phyloP scores from a whole-genome alignment of 2,113 vertebrate species.

The human region GRCh38 chr2:74583001-74583500 shows the following conservation, averaged over 20 bases:
- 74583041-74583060: too few species aligned
- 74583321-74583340: background rate
- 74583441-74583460: background rate
- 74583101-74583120: constrained; percentile 33
- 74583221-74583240: constrained; percentile 23
- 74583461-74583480: background rate
- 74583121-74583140: background rate
- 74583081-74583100: too few species aligned
- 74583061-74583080: too few species aligned
- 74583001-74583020: too few species aligned
- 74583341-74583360: background rate
- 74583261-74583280: background rate
- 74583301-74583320: background rate
- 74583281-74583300: background rate
- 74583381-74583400: background rate
- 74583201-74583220: constrained; percentile 24
- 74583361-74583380: background rate
- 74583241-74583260: background rate
- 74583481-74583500: constrained; percentile 23
- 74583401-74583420: background rate
- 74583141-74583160: constrained; percentile 18
- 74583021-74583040: too few species aligned
- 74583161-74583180: constrained; percentile 12
- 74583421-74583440: background rate
- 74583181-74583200: constrained; percentile 6